Conservation (phyloP, 2,113 vertebrate species). For the Bambusicola thoracicus region DNA sequence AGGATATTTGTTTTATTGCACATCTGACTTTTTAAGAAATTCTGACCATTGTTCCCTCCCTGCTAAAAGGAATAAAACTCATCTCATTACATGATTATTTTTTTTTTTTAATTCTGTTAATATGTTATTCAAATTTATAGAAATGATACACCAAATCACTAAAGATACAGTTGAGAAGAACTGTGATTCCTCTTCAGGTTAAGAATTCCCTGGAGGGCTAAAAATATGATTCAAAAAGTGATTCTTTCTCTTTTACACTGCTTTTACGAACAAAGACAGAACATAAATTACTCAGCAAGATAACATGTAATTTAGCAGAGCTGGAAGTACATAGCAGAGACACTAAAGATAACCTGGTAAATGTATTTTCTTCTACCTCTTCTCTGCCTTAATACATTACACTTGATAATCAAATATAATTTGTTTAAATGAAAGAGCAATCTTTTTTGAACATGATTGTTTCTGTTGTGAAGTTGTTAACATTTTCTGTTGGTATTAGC, state of each 20-base stretch:
- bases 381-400: not conserved
- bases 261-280: not conserved
- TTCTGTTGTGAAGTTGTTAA: not conserved
- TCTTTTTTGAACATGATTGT: not conserved
- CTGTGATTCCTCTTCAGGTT: not conserved
- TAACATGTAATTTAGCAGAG: not conserved
- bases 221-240: not conserved
- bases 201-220: not conserved
- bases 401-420: not conserved
- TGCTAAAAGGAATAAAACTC: not conserved
- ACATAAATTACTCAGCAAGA: not conserved
- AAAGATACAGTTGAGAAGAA: not conserved
- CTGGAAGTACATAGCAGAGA: not conserved
- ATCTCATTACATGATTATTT: not conserved
- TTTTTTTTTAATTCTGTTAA: not conserved
- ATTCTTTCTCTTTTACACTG: not conserved
- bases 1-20: not conserved
- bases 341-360: not conserved
- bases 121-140: not conserved
- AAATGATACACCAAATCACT: not conserved
- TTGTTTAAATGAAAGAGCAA: not conserved
- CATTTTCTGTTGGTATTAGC: not conserved
- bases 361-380: not conserved
- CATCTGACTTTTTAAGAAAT: not conserved
- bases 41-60: not conserved